Percentiles rank a stretch among this genome's conserved stretches.
Evolutionary conservation across 2,888 invertebrate genomes (phyloP).

Genomic region (Macrophya alboannulata): DNA sequence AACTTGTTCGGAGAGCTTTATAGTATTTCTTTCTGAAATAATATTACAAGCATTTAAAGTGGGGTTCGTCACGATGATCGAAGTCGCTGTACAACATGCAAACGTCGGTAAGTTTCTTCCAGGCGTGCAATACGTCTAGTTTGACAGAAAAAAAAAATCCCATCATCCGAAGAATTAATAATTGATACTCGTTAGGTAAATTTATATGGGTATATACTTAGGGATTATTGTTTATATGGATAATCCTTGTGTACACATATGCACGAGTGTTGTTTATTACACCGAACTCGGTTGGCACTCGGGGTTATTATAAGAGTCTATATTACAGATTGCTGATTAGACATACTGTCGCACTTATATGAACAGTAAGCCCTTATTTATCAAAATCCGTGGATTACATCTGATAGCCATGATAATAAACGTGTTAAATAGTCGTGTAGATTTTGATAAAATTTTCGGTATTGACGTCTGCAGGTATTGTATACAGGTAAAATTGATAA

Average conservation of each 20-base stretch:
- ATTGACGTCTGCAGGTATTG: background rate
- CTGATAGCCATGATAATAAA: conserved; percentile 21
- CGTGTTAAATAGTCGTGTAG: background rate
- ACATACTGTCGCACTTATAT: background rate
- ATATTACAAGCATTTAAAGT: conserved; percentile 18
- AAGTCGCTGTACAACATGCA: conserved; percentile 69
- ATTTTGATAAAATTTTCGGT: background rate
- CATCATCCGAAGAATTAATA: too few species aligned
- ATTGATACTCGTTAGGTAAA: background rate
- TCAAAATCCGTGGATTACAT: conserved; percentile 33
- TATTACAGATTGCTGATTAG: conserved; percentile 36
- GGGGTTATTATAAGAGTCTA: background rate
- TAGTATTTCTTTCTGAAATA: conserved; percentile 38
- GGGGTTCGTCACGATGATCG: conserved; percentile 67
- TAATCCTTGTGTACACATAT: background rate
- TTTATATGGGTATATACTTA: background rate
- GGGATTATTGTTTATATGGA: background rate
- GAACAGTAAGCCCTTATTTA: background rate
- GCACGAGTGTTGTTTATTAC: background rate
- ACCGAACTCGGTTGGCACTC: background rate
- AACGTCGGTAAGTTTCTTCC: conserved; percentile 69
- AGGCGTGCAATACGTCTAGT: conserved; percentile 60
- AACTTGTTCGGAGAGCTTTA: background rate
- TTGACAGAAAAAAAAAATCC: conserved; percentile 7
- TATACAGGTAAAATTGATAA: background rate